Evolutionary conservation across 64 coral and sea anemone genomes (phyloP), one percentile per base, ranked within the genome.

Genomic region (Hydrozoanthus tunicans): DNA sequence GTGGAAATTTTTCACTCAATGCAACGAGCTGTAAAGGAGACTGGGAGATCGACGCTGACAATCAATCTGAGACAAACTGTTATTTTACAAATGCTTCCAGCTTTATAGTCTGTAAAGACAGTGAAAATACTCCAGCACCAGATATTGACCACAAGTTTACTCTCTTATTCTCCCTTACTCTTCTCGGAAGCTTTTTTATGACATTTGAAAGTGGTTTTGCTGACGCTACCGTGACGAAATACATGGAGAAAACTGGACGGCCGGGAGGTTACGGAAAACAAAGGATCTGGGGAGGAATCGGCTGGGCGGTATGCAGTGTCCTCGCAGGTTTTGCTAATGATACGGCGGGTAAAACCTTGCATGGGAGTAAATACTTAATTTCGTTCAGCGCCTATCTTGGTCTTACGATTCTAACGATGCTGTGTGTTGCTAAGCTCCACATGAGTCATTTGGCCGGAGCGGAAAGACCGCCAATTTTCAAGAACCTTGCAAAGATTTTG

Each of bases 261-360:
- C 64, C 81, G 64, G 81, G 81, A 32, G 81, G 64, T 70, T 85
- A 85, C 53, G 81, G 81, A 11, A 85, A 85, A 64, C 81, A 85
- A 53, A 17, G 81, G 15, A 85, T 85, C 14, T 85, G 81, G 81
- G 81, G 81, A 3, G 81, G 81, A 5, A 85, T 85, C 24, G 81
- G 81, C 12, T 85, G 81, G 81, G 81, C 81, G 5, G 68, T 85
- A 4, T 66, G 81, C 15, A 85, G 81, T 56, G 81, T 85, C 17
- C 63, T 85, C 10, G 81, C 64, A 3, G 81, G 81, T 53, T 1
- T 85, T 1, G 81, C 81, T 56, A 85, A 85, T 8, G 81, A 85
- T 24, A 17, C 63, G 77, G 15, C 77, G 20, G 79, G n/a, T 12
- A 59, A 81, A 61, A 32, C n/a, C 24, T 86, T 54, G 0, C n/a